These are phyloP conservation scores for Drosophila borealis DNA, from an alignment of 2,888 invertebrate species.

Conservation along the genomic window DNA sequence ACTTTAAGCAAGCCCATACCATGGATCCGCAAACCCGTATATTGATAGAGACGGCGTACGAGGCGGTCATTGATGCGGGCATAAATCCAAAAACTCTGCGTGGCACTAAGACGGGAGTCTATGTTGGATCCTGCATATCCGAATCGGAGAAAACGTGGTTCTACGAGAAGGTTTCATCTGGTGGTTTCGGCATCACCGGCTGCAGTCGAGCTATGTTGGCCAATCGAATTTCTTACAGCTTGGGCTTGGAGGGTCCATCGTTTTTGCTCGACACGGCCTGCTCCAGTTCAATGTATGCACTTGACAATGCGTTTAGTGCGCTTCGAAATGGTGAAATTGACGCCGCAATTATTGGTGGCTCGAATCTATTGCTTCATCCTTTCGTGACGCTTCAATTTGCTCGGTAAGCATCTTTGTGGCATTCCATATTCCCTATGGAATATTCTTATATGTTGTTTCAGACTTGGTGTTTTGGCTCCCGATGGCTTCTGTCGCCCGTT, in stretches of 20 bases:
- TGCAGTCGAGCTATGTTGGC: conserved; percentile 97
- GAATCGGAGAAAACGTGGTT: conserved; percentile 91
- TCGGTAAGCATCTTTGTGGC: conserved; percentile 84
- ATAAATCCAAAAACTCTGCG: conserved; percentile 88
- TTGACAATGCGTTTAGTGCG: conserved; percentile 92
- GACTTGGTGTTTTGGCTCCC: conserved; percentile 91
- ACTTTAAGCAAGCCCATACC: conserved; percentile 90
- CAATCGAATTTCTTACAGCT: conserved; percentile 94
- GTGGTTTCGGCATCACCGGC: conserved; percentile 86
- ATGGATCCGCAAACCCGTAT: conserved; percentile 93
- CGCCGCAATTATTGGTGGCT: conserved; percentile 94
- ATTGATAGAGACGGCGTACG: conserved; percentile 91
- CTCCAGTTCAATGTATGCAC: conserved; percentile 95
- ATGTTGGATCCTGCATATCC: conserved; percentile 89
- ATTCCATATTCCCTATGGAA: neutral
- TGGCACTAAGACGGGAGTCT: conserved; percentile 90
- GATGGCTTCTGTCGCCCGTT: conserved; percentile 96
- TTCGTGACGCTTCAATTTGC: conserved; percentile 95
- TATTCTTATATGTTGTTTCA: conserved; percentile 68
- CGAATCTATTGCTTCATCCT: conserved; percentile 94
- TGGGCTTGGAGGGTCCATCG: conserved; percentile 95
- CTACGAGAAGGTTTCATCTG: conserved; percentile 87
- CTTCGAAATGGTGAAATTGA: conserved; percentile 94
- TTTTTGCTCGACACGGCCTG: conserved; percentile 96
- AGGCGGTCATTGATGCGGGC: conserved; percentile 91